Conservation (phyloP, 1,140 invertebrate genomes). For the Ooceraea biroi region DNA sequence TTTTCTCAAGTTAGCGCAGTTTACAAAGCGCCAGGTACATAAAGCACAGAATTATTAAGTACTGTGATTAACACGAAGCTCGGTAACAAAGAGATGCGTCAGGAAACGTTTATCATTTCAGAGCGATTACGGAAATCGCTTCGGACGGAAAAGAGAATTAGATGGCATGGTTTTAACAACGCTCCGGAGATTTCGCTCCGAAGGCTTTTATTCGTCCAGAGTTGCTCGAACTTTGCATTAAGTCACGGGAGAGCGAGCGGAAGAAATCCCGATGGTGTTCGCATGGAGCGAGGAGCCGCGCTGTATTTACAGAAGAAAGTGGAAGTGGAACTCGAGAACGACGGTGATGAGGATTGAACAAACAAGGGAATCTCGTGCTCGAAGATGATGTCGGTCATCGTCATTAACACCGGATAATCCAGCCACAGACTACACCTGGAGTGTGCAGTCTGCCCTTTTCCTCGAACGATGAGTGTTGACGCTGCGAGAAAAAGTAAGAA, state of each 20-base stretch:
- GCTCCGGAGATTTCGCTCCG: conserved; percentile 46
- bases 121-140: conserved; percentile 53
- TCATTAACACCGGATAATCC: conserved; percentile 75
- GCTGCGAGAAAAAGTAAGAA: conserved; percentile 37
- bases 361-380: conserved; percentile 67
- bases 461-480: conserved; percentile 45
- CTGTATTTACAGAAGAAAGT: conserved; percentile 71
- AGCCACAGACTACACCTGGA: conserved; percentile 61
- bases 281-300: conserved; percentile 47
- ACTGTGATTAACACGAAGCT: conserved; percentile 50
- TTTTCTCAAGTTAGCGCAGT: conserved; percentile 22
- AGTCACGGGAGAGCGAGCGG: conserved; percentile 22
- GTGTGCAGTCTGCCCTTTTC: conserved; percentile 23
- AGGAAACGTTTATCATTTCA: conserved; percentile 48
- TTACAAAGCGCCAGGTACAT: conserved; percentile 5
- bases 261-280: conserved; percentile 60
- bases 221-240: conserved; percentile 57
- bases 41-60: conserved; percentile 37
- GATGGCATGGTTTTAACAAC: conserved; percentile 48
- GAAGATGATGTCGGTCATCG: conserved; percentile 69
- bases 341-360: conserved; percentile 66
- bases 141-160: conserved; percentile 54
- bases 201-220: conserved; percentile 14
- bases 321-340: conserved; percentile 53
- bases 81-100: conserved; percentile 36